A percentile compares a stretch with the other conserved stretches of the same genome.
phyloP scores from a whole-genome alignment of 2,113 vertebrate species.

The Chloroceryle aenea region DNA sequence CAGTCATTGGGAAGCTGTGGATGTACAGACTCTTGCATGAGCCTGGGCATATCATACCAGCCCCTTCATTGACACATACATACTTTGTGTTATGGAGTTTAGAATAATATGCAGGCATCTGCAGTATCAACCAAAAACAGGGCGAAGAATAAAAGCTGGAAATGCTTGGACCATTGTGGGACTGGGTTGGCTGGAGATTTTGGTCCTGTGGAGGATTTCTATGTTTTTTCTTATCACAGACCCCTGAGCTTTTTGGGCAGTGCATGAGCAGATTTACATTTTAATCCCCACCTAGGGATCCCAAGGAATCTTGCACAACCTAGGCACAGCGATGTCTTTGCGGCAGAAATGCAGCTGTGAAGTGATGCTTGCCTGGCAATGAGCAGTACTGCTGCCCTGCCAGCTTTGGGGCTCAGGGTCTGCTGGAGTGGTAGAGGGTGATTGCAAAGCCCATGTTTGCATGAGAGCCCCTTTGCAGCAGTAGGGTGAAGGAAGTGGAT shows the following conservation, averaged over 20 bases:
- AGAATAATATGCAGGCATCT: not conserved
- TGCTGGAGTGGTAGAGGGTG: not conserved
- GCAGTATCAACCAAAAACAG: not conserved
- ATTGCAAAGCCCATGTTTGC: not conserved
- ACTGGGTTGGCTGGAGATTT: not conserved
- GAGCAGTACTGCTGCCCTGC: not conserved
- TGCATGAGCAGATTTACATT: accelerated
- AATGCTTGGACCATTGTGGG: accelerated
- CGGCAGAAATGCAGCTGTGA: not conserved
- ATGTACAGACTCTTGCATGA: not conserved
- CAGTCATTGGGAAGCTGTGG: not conserved
- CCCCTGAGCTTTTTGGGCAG: not conserved
- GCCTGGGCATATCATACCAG: not conserved
- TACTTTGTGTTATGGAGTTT: not conserved
- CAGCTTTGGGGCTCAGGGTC: not conserved
- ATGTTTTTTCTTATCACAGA: not conserved
- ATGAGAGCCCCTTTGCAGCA: not conserved
- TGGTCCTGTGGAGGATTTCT: not conserved
- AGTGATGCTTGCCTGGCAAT: not conserved
- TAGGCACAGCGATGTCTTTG: not conserved
- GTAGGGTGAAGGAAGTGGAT: accelerated
- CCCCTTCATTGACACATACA: not conserved
- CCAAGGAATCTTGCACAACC: not conserved
- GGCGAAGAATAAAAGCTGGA: not conserved
- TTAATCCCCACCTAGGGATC: not conserved